Base-by-base conservation (phyloP, 2,888 invertebrate species). In the Trichopria drosophilae region DNA sequence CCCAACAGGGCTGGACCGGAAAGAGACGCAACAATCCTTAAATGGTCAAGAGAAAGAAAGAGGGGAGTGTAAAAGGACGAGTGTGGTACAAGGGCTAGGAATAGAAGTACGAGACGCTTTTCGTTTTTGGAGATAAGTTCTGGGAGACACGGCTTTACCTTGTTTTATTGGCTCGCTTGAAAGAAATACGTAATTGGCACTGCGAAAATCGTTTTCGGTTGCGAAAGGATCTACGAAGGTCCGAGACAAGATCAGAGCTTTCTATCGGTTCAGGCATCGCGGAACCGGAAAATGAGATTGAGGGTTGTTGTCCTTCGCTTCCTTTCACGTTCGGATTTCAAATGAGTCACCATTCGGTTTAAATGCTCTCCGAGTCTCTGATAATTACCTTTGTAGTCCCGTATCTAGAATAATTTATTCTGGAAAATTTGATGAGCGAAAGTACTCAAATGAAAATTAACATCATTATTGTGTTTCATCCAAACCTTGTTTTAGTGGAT, bases 121-220 rank as follows among this genome's bases (percentile, higher is more conserved):
- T 53, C 63, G 62, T 64, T 64, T 62, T 62, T 55, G 45, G 64
- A 71, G 72, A 72, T 72, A 71, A 71, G 60, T 63, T 58, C 62
- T 60, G 60, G 16, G 37, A 32, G 19, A 16, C 24, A 61, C 62
- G 71, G 68, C 66, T 72, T 70, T 67, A 63, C 61, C 66, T 71
- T 71, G 67, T 52, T 52, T 66, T 66, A 66, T 66, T 62, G 64
- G 59, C 55, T 56, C 48, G 51, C 54, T 62, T 58, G 65, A 67
- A 68, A 64, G 64, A 61, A 64, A 63, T 40, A 47, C 67, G 67
- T 68, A 69, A 69, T 69, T 69, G 67, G 67, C 64, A 64, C 63
- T 60, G 60, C 53, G 60, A 60, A 60, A 44, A 64, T 67, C 62
- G 59, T 60, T 59, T 64, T 62, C 40, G 32, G 19, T 37, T 26